Percentiles rank a stretch among this genome's conserved stretches.
Conservation (phyloP, 2,797 vertebrate genomes). For the Leuciscus waleckii region DNA sequence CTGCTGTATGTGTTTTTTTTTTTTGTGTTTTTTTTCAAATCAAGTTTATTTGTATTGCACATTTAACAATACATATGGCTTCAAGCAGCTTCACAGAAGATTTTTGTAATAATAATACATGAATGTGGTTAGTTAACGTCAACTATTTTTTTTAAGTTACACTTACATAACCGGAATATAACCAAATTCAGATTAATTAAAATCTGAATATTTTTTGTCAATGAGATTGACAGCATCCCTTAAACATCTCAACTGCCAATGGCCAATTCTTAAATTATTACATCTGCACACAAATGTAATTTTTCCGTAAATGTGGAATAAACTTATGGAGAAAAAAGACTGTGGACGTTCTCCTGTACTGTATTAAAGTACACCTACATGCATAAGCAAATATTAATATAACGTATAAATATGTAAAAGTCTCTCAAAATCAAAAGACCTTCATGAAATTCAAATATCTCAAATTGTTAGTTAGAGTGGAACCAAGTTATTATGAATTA, state of each 20-base stretch:
- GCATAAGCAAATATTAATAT: not conserved
- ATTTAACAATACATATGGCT: not conserved
- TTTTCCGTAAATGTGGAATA: not conserved
- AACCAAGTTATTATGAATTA: constrained; percentile 52
- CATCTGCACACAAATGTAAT: not conserved
- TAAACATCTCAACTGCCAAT: not conserved
- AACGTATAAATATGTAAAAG: not conserved
- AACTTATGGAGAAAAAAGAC: too few species aligned
- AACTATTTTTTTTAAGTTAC: not conserved
- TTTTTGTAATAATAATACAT: not conserved
- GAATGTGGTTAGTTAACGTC: not conserved
- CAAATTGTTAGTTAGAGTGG: constrained; percentile 26
- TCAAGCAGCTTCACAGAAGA: not conserved
- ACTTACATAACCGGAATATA: not conserved
- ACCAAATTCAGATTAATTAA: not conserved
- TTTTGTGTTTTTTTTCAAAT: not conserved
- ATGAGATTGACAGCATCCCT: not conserved
- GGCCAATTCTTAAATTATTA: not conserved
- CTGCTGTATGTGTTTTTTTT: not conserved
- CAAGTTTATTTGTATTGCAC: not conserved
- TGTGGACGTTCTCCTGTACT: not conserved
- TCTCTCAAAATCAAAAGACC: constrained; percentile 1
- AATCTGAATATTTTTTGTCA: not conserved
- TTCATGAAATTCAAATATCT: constrained; percentile 17
- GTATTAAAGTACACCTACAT: not conserved